Evolutionary conservation across 2,888 invertebrate genomes (phyloP).

Genomic region (Drosophila pegasa): DNA sequence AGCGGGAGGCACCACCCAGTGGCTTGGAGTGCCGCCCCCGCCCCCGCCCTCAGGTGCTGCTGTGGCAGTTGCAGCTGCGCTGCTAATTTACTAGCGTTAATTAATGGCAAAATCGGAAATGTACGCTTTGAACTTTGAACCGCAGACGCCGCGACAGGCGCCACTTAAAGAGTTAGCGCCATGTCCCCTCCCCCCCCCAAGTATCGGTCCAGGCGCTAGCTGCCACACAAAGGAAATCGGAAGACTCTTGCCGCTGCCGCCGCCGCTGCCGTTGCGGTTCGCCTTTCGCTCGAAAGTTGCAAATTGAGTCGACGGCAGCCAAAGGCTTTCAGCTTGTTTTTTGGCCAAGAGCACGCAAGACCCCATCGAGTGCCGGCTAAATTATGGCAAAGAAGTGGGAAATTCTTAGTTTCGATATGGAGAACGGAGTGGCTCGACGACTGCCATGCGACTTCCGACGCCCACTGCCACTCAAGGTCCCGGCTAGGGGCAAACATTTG

Average conservation of each 20-base stretch:
- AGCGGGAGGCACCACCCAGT: not conserved
- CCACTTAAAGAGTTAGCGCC: constrained; percentile 55
- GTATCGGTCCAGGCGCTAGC: constrained; percentile 15
- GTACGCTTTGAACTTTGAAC: constrained; percentile 76
- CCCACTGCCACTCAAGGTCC: constrained; percentile 70
- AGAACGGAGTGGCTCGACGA: not conserved
- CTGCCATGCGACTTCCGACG: not conserved
- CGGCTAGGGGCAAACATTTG: constrained; percentile 60
- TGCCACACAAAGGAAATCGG: constrained; percentile 71
- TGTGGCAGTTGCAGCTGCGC: constrained; percentile 59
- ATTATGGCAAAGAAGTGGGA: constrained; percentile 44
- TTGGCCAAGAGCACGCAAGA: constrained; percentile 29
- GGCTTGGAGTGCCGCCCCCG: not conserved
- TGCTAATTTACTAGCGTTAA: constrained; percentile 77
- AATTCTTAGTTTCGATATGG: constrained; percentile 36
- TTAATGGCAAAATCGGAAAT: constrained; percentile 76
- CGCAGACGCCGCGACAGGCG: constrained; percentile 34
- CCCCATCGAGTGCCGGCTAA: constrained; percentile 24
- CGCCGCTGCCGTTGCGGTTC: constrained; percentile 25
- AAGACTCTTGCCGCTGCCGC: constrained; percentile 56
- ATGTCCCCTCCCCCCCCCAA: too few species aligned
- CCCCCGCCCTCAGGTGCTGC: constrained; percentile 10
- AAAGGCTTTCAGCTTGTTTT: constrained; percentile 47
- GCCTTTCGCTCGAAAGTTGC: constrained; percentile 54
- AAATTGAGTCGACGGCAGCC: constrained; percentile 56